Conservation (phyloP, 2,113 vertebrate genomes). For the Emydura subglobosa region DNA sequence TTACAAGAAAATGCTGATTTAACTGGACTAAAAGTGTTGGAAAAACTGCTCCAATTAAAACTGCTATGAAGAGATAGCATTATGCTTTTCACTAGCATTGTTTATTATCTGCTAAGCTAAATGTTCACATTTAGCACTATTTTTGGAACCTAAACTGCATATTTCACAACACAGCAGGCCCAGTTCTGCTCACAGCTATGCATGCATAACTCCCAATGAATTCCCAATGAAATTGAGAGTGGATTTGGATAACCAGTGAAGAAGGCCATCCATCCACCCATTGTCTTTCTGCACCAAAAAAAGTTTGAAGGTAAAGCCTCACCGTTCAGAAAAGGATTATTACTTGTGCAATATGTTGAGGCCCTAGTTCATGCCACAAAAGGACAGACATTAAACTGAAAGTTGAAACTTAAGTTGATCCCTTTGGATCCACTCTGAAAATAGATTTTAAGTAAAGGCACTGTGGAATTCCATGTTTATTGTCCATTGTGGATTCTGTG, state of each 20-base stretch:
- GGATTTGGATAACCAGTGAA: neutral
- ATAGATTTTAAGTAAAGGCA: neutral
- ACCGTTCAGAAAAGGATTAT: neutral
- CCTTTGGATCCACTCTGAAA: neutral
- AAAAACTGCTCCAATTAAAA: neutral
- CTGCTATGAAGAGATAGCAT: neutral
- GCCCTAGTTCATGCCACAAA: neutral
- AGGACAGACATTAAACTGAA: neutral
- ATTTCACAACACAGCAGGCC: neutral
- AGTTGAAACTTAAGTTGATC: neutral
- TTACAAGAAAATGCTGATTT: neutral
- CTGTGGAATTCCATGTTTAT: neutral
- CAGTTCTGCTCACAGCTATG: neutral
- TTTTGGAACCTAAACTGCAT: neutral
- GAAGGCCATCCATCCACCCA: neutral
- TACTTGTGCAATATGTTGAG: neutral
- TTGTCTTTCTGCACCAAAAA: neutral
- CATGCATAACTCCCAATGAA: neutral
- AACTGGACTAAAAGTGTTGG: neutral
- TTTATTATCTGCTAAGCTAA: neutral
- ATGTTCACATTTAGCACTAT: neutral
- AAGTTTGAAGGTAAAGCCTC: neutral
- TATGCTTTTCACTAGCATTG: neutral
- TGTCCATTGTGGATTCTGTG: neutral
- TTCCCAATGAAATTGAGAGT: rapidly evolving